Percentiles rank a stretch among this genome's conserved stretches.
Conservation (phyloP, 1,140 invertebrate species). For the Macrocentrus cingulum region DNA sequence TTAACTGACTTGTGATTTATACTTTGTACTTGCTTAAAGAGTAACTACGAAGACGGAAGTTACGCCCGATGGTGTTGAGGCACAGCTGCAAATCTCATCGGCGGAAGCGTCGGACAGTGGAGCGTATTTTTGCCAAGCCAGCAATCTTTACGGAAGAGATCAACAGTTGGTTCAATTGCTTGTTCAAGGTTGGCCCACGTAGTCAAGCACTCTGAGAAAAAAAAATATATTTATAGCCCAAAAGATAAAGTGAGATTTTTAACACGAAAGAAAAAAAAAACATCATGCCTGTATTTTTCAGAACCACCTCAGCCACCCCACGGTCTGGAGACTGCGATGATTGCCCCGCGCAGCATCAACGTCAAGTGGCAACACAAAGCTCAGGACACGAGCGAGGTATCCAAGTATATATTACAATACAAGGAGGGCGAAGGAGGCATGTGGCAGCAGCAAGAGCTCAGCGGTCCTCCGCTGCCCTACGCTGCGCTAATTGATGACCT, state of each 20-base stretch:
- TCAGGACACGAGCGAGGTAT: slow-evolving; percentile 69
- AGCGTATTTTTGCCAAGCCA: slow-evolving; percentile 80
- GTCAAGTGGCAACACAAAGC: slow-evolving; percentile 75
- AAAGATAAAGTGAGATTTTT: no score
- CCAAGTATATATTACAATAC: slow-evolving; percentile 75
- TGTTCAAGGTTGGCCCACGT: slow-evolving; percentile 74
- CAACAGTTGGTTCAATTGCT: slow-evolving; percentile 78
- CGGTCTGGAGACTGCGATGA: slow-evolving; percentile 69
- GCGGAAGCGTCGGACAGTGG: slow-evolving; percentile 75
- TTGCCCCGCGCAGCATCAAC: slow-evolving; percentile 71
- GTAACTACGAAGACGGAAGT: slow-evolving; percentile 70
- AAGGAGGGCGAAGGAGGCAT: slow-evolving; percentile 67
- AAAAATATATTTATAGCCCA: no score
- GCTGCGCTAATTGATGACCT: slow-evolving; percentile 70
- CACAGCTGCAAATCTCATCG: slow-evolving; percentile 72
- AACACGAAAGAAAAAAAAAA: no score
- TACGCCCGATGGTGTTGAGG: slow-evolving; percentile 68
- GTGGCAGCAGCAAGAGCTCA: slow-evolving; percentile 70
- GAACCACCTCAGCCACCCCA: slow-evolving; percentile 74
- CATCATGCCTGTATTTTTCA: no score
- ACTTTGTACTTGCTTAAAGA: slow-evolving; percentile 50
- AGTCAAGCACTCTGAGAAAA: no score
- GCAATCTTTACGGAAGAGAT: slow-evolving; percentile 80
- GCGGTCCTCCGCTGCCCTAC: slow-evolving; percentile 63
- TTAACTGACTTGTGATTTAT: no score